phyloP scores from a whole-genome alignment of 2,888 invertebrate species.

The Xestoiulus laeticollis region DNA sequence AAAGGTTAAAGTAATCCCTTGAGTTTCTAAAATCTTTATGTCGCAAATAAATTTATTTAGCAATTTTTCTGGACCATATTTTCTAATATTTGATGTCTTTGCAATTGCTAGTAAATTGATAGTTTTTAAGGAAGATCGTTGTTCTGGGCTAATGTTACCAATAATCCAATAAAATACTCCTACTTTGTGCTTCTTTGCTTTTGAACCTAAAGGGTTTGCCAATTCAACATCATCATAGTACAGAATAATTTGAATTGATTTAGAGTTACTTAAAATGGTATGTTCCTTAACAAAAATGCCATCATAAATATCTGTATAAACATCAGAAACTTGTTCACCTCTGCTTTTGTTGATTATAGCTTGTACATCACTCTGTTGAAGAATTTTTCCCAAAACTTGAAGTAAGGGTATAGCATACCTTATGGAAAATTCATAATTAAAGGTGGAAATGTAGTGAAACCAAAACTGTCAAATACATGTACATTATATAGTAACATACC shows the following conservation, averaged over 20 bases:
- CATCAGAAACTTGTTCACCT: neutral
- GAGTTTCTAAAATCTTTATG: neutral
- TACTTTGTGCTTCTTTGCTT: neutral
- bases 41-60: neutral
- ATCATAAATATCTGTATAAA: neutral
- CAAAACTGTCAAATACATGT: too few species aligned
- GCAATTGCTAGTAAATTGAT: slow-evolving; percentile 23
- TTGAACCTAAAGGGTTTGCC: neutral
- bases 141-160: neutral
- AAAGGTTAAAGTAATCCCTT: neutral
- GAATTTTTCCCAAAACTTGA: neutral
- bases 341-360: neutral
- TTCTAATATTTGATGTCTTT: neutral
- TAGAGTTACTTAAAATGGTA: neutral
- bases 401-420: neutral
- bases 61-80: slow-evolving; percentile 39
- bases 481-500: neutral
- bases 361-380: neutral
- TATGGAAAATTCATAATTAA: neutral
- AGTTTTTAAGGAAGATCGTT: neutral
- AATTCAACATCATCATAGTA: slow-evolving; percentile 47
- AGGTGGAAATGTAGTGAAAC: too few species aligned
- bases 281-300: neutral
- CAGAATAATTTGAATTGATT: neutral
- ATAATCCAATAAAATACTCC: slow-evolving; percentile 36